These are phyloP conservation scores for Calliopsis andreniformis DNA, from an alignment of 1,140 invertebrate genomes.

Conservation along the genomic window DNA sequence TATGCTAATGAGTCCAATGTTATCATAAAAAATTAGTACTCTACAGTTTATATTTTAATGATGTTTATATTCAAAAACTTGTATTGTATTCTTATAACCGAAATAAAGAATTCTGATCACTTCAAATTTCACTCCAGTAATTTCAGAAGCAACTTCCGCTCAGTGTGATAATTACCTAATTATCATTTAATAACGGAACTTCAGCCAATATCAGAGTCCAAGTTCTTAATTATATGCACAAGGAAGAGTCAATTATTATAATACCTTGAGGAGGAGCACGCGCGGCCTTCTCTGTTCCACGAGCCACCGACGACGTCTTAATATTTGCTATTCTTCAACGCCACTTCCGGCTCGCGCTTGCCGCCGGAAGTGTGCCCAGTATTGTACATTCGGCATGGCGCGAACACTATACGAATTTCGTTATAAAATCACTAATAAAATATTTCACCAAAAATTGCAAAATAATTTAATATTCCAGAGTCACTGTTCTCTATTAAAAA, in stretches of 20 bases:
- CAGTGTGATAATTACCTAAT: too few relatives aligned
- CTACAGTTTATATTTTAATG: too few relatives aligned
- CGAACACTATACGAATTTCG: not conserved
- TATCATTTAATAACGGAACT: slow-evolving; percentile 6
- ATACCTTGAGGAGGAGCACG: slow-evolving; percentile 19
- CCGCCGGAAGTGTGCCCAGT: slow-evolving; percentile 65
- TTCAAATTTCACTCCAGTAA: not conserved
- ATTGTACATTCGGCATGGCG: not conserved
- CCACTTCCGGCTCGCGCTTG: slow-evolving; percentile 70
- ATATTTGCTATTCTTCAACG: slow-evolving; percentile 76
- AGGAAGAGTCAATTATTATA: slow-evolving; percentile 28
- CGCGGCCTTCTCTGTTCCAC: slow-evolving; percentile 37
- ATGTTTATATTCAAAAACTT: too few relatives aligned
- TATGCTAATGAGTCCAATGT: too few relatives aligned
- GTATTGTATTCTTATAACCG: too few relatives aligned
- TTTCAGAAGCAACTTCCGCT: not conserved
- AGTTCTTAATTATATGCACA: slow-evolving; percentile 20
- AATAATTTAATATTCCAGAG: too few relatives aligned
- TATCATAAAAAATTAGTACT: too few relatives aligned
- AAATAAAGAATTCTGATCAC: too few relatives aligned
- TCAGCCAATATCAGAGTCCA: not conserved
- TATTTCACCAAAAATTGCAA: too few relatives aligned
- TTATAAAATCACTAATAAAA: too few relatives aligned
- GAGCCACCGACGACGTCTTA: slow-evolving; percentile 47
- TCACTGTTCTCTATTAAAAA: too few relatives aligned